phyloP scores from a whole-genome alignment of 30 jellyfish, hydroid and myxozoan species.

The Hydra vulgaris region DNA sequence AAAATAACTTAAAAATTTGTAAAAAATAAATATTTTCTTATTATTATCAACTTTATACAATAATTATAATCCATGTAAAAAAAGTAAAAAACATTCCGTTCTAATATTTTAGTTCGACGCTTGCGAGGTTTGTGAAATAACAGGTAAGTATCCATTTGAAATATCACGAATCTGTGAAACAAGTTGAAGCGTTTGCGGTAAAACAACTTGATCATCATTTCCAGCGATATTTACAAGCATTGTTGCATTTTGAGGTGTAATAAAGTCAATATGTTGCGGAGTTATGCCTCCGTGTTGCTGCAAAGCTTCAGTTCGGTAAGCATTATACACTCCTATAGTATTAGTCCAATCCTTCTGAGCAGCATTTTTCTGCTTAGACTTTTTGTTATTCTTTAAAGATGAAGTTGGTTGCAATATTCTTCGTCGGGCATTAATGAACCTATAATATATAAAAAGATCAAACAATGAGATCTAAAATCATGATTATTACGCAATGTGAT shows the following conservation, averaged over 20 bases:
- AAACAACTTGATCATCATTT: neutral
- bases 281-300: constrained; percentile 10
- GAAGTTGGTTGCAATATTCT: constrained; percentile 89
- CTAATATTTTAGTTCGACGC: too few species aligned
- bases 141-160: constrained; percentile 3
- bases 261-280: neutral
- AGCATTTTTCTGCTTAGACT: constrained; percentile 76
- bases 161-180: constrained; percentile 1
- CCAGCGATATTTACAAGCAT: constrained; percentile 13
- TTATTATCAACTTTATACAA: too few species aligned
- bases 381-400: constrained; percentile 55
- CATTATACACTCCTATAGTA: constrained; percentile 73
- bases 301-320: constrained; percentile 37
- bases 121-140: too few species aligned
- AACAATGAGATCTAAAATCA: neutral
- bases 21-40: too few species aligned
- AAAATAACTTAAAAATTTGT: too few species aligned
- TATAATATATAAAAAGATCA: neutral
- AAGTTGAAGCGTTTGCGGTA: constrained; percentile 17
- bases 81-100: too few species aligned
- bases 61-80: too few species aligned
- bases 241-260: constrained; percentile 15
- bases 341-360: constrained; percentile 97
- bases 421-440: constrained; percentile 95
- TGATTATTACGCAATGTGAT: too few species aligned